These are phyloP conservation scores for Scomberomorus guttatus DNA, from an alignment of 2,797 vertebrate species.

Conservation along the genomic window DNA sequence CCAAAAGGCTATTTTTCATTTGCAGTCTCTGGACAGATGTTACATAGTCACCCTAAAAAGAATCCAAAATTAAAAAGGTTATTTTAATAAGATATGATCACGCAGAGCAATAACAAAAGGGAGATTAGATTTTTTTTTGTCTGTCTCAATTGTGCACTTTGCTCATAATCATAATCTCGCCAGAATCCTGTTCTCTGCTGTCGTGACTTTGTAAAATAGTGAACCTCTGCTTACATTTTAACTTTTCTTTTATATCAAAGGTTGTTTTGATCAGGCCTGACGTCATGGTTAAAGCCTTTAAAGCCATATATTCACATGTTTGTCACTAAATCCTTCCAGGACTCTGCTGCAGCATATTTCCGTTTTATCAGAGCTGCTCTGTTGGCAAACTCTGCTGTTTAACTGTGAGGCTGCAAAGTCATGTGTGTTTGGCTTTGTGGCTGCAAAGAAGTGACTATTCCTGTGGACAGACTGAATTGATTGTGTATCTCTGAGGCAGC, in stretches of 20 bases:
- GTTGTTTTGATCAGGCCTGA: slow-evolving; percentile 1
- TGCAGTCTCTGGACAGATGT: slow-evolving; percentile 9
- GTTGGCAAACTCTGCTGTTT: slow-evolving; percentile 17
- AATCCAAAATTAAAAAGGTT: slow-evolving; percentile 21
- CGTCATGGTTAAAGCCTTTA: slow-evolving; percentile 36
- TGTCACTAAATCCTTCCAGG: slow-evolving; percentile 15
- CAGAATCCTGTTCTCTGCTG: not conserved
- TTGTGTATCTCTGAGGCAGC: not conserved
- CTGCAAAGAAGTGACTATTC: not conserved
- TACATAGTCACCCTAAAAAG: not conserved
- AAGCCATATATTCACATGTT: slow-evolving; percentile 26
- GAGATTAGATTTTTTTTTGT: not conserved
- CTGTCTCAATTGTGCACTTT: not conserved
- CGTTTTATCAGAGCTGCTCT: slow-evolving; percentile 29
- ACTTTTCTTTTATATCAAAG: slow-evolving; percentile 9
- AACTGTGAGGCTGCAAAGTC: slow-evolving; percentile 4
- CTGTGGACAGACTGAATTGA: not conserved
- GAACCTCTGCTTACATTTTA: not conserved
- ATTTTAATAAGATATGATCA: slow-evolving; percentile 5
- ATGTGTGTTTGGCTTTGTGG: not conserved
- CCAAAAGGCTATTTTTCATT: slow-evolving; percentile 11
- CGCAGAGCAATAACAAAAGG: not conserved
- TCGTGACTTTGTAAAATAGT: not conserved
- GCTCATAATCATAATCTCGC: not conserved
- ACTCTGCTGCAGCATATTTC: slow-evolving; percentile 18